Base-by-base conservation (phyloP, 2,113 vertebrate species). In the Trachemys scripta region DNA sequence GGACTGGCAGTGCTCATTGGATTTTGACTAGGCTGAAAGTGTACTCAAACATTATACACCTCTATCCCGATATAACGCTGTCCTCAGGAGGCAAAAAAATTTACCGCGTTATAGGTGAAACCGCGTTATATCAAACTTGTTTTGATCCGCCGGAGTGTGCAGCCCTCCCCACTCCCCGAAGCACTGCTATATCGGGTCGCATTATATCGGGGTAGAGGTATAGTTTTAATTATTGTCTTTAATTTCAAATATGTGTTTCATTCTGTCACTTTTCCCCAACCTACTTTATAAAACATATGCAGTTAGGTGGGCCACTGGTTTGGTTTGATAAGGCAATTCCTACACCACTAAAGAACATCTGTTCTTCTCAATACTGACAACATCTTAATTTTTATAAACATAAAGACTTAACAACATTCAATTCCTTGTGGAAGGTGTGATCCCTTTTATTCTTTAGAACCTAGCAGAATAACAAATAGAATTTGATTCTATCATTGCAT, bases 201-300 rank as follows among this genome's bases (percentile, higher is more conserved):
- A 8, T 47, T 47, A 47, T 47, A 47, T 47, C 45, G 45, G 45
- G 45, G 45, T 47, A 47, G 45, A 47, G 45, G 45, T 47, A 8
- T 47, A 45, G 5, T 8, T 76, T 76, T 76, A 76, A 45, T 45
- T 45, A 76, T 27, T 47, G 38, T 45, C 75, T 76, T 42, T 45
- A 42, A 47, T 76, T 76, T 76, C 42, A 76, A 76, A 25, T 76
- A 25, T 7, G 24, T 27, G 42, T 45, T 45, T 0, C 82, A 85
- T 79, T 76, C 95, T 96, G 79, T 47, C 93, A 83, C 84, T 91
- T 93, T 82, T 93, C 87, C n/a, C 90, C 45, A n/a, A 75, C 57
- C 38, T 5, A 79, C 84, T 27, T 80, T 82, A 42, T 42, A 53
- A 95, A 79, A 96, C 95, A 82, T 72, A 84, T 9, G 0, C 0